Base-by-base conservation (phyloP, 2,113 vertebrate species). In the Charadrius vociferus region DNA sequence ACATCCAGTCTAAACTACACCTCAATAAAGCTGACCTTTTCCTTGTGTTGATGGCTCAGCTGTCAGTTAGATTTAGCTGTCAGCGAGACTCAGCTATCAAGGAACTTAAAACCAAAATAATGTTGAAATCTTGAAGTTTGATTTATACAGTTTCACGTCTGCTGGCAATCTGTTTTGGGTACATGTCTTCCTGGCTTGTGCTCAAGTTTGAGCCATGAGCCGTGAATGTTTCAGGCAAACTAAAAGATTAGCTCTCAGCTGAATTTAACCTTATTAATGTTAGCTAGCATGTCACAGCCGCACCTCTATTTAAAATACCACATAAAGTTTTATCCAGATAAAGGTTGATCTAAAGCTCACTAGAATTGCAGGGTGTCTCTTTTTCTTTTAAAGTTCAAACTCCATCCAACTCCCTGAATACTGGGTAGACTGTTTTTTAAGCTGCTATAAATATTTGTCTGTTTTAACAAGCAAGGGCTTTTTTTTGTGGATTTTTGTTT, bases 91-190 rank as follows among this genome's bases (percentile, higher is more conserved):
- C 34, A 4, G 21, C 34, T 53, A 45, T 10, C 41, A 72, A 34
- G 26, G 56, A 87, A 68, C 10, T 26, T 24, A 1, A 70, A 58
- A 52, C 3, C 16, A 70, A 62, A 87, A 34, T 47, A 36, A 26
- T 17, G 14, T 10, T 86, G 37, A 59, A 49, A 37, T 84, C 19
- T 12, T 34, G 6, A 56, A 45, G 20, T 56, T 19, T 65, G 34
- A 62, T 83, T 68, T 81, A 36, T 32, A 58, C 20, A 70, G 30
- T 45, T 77, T 68, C 10, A 30, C 17, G 58, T 45, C n/a, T 29
- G 32, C 34, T 82, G 34, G 43, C 0, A 0, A 58, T 29, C 34
- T 71, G 0, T 20, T 71, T 18, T 43, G 45, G 24, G 3, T 67
- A 80, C 23, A 75, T 0, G 9, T 12, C 34, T 68, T 65, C 23